These are phyloP conservation scores for Papilio aristodemus DNA, from an alignment of 1,140 invertebrate genomes.

Conservation along the genomic window DNA sequence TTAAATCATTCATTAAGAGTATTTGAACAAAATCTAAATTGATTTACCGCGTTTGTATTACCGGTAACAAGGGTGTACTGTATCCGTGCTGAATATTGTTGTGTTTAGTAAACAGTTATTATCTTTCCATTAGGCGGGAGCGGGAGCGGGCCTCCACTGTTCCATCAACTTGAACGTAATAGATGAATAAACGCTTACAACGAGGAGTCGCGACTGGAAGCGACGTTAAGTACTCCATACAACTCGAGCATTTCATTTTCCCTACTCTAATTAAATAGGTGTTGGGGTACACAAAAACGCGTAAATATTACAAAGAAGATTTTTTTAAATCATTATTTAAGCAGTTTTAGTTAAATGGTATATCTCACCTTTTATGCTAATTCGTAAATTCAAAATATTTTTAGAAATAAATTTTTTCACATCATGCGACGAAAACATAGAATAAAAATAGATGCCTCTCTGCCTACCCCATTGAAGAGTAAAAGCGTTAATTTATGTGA, in stretches of 20 bases:
- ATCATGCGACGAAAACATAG: too few species aligned
- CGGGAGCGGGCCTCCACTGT: conserved; percentile 26
- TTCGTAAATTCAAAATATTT: too few species aligned
- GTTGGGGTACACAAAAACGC: neutral
- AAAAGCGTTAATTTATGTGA: too few species aligned
- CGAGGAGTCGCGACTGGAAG: conserved; percentile 8
- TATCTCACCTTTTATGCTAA: too few species aligned
- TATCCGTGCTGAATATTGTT: conserved; percentile 25
- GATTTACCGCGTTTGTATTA: conserved; percentile 33
- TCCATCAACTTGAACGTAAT: conserved; percentile 39
- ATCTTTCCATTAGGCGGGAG: conserved; percentile 46
- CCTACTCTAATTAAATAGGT: neutral
- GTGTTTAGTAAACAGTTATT: conserved; percentile 45
- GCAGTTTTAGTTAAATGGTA: too few species aligned
- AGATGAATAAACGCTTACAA: conserved; percentile 35
- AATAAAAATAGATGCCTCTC: too few species aligned
- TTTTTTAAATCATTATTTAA: too few species aligned
- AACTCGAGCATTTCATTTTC: neutral
- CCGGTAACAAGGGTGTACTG: conserved; percentile 19
- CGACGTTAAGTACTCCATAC: conserved; percentile 12
- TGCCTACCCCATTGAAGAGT: too few species aligned
- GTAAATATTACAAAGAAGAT: neutral
- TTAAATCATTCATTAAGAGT: neutral
- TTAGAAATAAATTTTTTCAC: too few species aligned
- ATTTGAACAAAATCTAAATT: conserved; percentile 2